phyloP scores from a whole-genome alignment of 2,888 invertebrate genomes.

The Quadroppia sp. region DNA sequence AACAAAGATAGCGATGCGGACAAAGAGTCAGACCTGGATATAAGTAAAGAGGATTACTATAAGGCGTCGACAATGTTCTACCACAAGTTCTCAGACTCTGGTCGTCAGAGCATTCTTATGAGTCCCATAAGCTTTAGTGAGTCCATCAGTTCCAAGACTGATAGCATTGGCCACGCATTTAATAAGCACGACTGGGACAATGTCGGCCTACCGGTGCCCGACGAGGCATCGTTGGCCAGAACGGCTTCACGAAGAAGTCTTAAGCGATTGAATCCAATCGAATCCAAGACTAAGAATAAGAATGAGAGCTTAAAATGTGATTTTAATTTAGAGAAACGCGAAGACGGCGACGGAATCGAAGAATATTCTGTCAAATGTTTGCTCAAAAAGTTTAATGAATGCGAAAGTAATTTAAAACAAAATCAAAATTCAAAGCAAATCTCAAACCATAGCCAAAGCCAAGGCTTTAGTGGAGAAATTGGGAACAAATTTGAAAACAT shows the following conservation, averaged over 20 bases:
- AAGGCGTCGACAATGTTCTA: slow-evolving; percentile 47
- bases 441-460: too few relatives aligned
- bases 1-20: slow-evolving; percentile 31
- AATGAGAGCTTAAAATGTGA: neutral
- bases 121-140: slow-evolving; percentile 34
- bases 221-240: slow-evolving; percentile 27
- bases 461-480: neutral
- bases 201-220: slow-evolving; percentile 40
- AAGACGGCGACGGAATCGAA: slow-evolving; percentile 29
- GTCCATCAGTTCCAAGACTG: slow-evolving; percentile 25
- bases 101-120: slow-evolving; percentile 30
- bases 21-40: slow-evolving; percentile 43
- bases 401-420: too few relatives aligned
- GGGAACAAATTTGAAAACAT: neutral
- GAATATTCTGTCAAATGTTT: slow-evolving; percentile 13
- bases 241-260: slow-evolving; percentile 30
- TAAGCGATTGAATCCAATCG: neutral
- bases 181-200: slow-evolving; percentile 32
- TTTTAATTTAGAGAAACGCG: slow-evolving; percentile 21
- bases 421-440: too few relatives aligned
- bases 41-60: slow-evolving; percentile 47
- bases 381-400: slow-evolving; percentile 30
- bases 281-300: neutral
- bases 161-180: neutral
- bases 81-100: slow-evolving; percentile 21